Evolutionary conservation across 2,888 invertebrate genomes (phyloP).

Genomic region (Noctuana brunneofusca): DNA sequence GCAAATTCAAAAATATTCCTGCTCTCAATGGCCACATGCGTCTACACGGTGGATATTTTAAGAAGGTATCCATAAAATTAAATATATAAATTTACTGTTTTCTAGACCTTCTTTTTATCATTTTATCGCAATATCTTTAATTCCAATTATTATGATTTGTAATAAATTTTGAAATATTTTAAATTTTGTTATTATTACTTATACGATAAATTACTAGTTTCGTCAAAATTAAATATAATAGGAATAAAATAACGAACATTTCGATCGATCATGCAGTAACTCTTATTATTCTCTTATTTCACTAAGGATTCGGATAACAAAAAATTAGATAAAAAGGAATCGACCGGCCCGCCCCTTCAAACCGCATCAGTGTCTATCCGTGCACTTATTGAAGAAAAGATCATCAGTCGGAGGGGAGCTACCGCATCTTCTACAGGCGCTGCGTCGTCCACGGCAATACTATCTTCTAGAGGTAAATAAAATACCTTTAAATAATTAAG

Average conservation of each 20-base stretch:
- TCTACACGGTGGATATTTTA: slow-evolving; percentile 98
- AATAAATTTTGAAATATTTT: neutral
- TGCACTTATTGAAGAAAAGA: slow-evolving; percentile 95
- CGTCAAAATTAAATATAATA: too few relatives aligned
- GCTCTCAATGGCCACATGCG: slow-evolving; percentile 99
- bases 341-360: slow-evolving; percentile 91
- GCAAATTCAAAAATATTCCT: slow-evolving; percentile 98
- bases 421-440: slow-evolving; percentile 52
- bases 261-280: too few relatives aligned
- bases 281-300: neutral
- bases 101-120: neutral
- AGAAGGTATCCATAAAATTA: slow-evolving; percentile 85
- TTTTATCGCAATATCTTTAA: neutral
- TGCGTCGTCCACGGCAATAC: slow-evolving; percentile 6
- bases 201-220: too few relatives aligned
- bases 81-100: too few relatives aligned
- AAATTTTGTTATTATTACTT: too few relatives aligned
- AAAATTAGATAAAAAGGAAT: slow-evolving; percentile 92
- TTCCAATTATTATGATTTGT: neutral
- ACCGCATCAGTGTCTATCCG: slow-evolving; percentile 96
- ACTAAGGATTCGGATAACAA: slow-evolving; percentile 91
- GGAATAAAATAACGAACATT: too few relatives aligned
- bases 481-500: neutral
- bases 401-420: slow-evolving; percentile 92
- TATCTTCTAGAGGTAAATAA: slow-evolving; percentile 25